Evolutionary conservation across 2,113 vertebrate genomes (phyloP).

Genomic region (Pedionomus torquatus): DNA sequence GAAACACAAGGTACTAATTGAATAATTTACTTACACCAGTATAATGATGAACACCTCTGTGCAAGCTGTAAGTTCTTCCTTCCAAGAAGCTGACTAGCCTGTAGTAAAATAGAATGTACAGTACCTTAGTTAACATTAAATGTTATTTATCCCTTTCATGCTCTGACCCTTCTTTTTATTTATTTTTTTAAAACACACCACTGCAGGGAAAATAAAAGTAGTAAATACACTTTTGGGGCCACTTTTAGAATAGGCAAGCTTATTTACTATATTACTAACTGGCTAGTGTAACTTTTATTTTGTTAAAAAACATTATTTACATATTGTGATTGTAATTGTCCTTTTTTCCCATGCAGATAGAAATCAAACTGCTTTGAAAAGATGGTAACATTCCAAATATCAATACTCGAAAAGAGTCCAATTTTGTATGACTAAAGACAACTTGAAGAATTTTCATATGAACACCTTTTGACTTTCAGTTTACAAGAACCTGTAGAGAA

Average conservation of each 20-base stretch:
- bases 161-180: not conserved
- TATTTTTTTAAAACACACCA: not conserved
- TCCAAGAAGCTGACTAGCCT: conserved; percentile 91
- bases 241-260: not conserved
- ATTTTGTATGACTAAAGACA: not conserved
- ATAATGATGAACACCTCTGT: conserved; percentile 91
- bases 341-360: not conserved
- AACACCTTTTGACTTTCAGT: not conserved
- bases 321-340: not conserved
- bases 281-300: not conserved
- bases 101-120: not conserved
- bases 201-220: not conserved
- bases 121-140: not conserved
- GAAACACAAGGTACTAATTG: conserved; percentile 33
- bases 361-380: not conserved
- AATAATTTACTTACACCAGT: conserved; percentile 83
- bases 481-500: not conserved
- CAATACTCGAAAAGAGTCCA: not conserved
- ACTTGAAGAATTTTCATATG: not conserved
- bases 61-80: conserved; percentile 83
- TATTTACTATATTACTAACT: not conserved
- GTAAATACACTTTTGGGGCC: not conserved
- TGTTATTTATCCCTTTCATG: not conserved
- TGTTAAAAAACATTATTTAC: not conserved
- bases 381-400: not conserved